phyloP scores from a whole-genome alignment of 2,888 invertebrate species.

The Eristalis tenax region DNA sequence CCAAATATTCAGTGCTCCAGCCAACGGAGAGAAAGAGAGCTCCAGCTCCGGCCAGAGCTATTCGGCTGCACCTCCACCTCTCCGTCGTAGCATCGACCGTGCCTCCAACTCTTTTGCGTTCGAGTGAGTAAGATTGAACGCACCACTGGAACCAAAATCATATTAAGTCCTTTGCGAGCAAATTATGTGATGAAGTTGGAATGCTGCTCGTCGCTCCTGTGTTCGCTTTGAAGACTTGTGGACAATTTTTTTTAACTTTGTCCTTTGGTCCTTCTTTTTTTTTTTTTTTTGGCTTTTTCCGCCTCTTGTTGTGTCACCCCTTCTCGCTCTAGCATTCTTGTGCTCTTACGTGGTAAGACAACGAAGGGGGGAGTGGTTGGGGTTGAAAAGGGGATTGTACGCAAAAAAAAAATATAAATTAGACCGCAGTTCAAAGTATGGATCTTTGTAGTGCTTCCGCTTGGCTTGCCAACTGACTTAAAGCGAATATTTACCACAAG shows the following conservation, averaged over 20 bases:
- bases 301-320: neutral
- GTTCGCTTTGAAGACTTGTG: constrained; percentile 52
- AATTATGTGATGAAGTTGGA: constrained; percentile 62
- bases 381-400: neutral
- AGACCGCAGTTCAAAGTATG: constrained; percentile 68
- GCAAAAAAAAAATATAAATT: constrained; percentile 57
- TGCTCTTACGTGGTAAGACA: neutral
- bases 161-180: constrained; percentile 52
- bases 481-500: constrained; percentile 67
- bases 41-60: neutral
- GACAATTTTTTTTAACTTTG: constrained; percentile 14
- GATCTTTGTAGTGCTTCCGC: constrained; percentile 67
- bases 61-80: neutral
- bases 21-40: neutral
- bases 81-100: neutral
- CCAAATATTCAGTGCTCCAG: constrained; percentile 52
- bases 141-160: constrained; percentile 52
- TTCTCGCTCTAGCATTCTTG: neutral
- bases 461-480: constrained; percentile 62
- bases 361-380: neutral
- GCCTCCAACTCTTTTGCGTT: constrained; percentile 24
- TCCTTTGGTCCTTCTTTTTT: neutral
- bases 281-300: neutral
- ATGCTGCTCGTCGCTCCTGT: constrained; percentile 13
- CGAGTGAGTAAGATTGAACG: constrained; percentile 47